A percentile compares a stretch with the other conserved stretches of the same genome.
These are phyloP conservation scores for Carabus problematicus DNA, from an alignment of 2,888 invertebrate genomes.

Conservation along the genomic window DNA sequence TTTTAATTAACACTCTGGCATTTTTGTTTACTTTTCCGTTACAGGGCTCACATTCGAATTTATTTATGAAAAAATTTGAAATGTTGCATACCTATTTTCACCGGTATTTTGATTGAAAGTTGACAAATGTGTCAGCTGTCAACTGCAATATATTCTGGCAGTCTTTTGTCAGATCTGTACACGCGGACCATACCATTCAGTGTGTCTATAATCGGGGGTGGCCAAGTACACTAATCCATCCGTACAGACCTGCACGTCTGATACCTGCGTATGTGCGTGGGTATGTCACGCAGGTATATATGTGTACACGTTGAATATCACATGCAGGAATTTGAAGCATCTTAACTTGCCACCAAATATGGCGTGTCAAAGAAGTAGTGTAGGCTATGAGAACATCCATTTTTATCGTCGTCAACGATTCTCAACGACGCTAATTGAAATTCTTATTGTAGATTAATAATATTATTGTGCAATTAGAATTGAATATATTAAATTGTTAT, in stretches of 20 bases:
- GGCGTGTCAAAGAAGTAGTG: not conserved
- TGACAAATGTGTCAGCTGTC: conserved; percentile 22
- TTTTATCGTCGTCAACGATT: too few relatives aligned
- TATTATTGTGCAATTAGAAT: too few relatives aligned
- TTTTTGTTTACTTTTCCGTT: too few relatives aligned
- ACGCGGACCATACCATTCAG: not conserved
- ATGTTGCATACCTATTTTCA: conserved; percentile 10
- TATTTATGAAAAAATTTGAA: too few relatives aligned
- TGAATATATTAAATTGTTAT: too few relatives aligned
- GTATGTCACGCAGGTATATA: conserved; percentile 3
- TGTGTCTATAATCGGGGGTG: conserved; percentile 8
- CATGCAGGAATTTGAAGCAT: conserved; percentile 18
- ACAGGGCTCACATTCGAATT: too few relatives aligned
- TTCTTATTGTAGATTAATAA: too few relatives aligned
- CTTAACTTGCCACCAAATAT: conserved; percentile 16
- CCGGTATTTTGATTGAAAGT: conserved; percentile 20
- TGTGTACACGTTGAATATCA: too few relatives aligned
- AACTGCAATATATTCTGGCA: conserved; percentile 20
- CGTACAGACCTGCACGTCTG: not conserved
- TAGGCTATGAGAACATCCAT: too few relatives aligned
- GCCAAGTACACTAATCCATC: not conserved
- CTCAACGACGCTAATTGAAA: too few relatives aligned
- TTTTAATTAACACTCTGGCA: too few relatives aligned
- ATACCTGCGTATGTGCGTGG: conserved; percentile 3
- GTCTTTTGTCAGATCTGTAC: conserved; percentile 16